These are phyloP conservation scores for Orchestes rusci DNA, from an alignment of 2,888 invertebrate genomes.

Conservation along the genomic window DNA sequence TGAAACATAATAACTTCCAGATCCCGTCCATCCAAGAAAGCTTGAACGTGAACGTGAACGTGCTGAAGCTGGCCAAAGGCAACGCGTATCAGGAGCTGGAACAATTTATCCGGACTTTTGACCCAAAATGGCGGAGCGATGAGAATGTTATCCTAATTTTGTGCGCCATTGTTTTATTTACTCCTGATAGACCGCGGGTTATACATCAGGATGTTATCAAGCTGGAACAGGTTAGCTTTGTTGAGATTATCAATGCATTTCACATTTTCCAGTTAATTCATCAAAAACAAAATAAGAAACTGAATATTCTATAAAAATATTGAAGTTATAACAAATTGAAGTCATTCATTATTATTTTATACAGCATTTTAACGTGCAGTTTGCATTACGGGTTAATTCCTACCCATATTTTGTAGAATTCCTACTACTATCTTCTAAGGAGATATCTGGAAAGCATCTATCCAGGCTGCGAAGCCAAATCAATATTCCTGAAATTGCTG, in stretches of 20 bases:
- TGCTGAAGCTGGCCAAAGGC: constrained; percentile 84
- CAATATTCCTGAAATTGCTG: constrained; percentile 78
- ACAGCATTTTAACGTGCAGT: no score
- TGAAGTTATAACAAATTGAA: no score
- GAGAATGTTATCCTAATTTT: constrained; percentile 85
- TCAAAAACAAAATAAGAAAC: no score
- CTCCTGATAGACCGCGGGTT: constrained; percentile 72
- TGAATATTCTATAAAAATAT: no score
- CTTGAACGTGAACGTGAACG: constrained; percentile 76
- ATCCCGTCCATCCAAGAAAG: constrained; percentile 73
- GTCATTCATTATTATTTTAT: no score
- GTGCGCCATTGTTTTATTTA: constrained; percentile 85
- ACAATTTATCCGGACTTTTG: constrained; percentile 77
- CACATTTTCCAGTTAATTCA: not conserved
- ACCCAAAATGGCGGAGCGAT: constrained; percentile 77
- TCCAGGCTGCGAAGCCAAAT: constrained; percentile 80
- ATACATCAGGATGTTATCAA: constrained; percentile 79
- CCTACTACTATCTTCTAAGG: constrained; percentile 81
- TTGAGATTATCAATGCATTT: not conserved
- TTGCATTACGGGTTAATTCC: not conserved
- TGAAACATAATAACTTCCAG: constrained; percentile 41
- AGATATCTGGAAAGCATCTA: constrained; percentile 78
- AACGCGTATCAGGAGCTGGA: constrained; percentile 85
- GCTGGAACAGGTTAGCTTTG: constrained; percentile 64
- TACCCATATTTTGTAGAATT: constrained; percentile 56